These are phyloP conservation scores for Oriolus oriolus DNA, from an alignment of 2,113 vertebrate species.

Conservation along the genomic window DNA sequence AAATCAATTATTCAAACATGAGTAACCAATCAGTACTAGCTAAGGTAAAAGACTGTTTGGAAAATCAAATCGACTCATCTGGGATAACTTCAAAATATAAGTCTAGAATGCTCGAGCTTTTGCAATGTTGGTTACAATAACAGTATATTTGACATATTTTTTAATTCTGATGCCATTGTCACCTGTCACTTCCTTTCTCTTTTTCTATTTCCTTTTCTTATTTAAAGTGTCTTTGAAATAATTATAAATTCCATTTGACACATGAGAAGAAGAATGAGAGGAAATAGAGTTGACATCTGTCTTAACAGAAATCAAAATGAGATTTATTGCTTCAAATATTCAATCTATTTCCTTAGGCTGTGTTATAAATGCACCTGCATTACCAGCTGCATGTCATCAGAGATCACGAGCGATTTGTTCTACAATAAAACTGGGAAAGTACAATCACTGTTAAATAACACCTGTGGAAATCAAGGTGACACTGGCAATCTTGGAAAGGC, in stretches of 20 bases:
- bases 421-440: slow-evolving; percentile 7
- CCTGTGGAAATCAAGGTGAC: slow-evolving; percentile 4
- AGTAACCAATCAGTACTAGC: not conserved
- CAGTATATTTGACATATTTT: not conserved
- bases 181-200: not conserved
- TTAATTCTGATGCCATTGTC: not conserved
- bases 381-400: not conserved
- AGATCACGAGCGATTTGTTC: slow-evolving; percentile 7
- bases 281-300: not conserved
- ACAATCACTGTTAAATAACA: slow-evolving; percentile 19
- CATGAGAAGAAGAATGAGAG: not conserved
- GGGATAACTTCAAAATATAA: not conserved
- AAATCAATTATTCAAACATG: not conserved
- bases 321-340: not conserved
- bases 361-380: not conserved
- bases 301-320: not conserved
- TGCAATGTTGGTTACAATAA: not conserved
- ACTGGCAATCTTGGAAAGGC: not conserved
- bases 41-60: not conserved
- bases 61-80: not conserved
- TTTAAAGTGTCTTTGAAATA: not conserved
- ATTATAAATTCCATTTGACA: not conserved
- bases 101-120: not conserved
- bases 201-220: not conserved
- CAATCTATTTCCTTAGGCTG: not conserved